Conservation (phyloP, 1,140 invertebrate species). For the Drosophila leontia region DNA sequence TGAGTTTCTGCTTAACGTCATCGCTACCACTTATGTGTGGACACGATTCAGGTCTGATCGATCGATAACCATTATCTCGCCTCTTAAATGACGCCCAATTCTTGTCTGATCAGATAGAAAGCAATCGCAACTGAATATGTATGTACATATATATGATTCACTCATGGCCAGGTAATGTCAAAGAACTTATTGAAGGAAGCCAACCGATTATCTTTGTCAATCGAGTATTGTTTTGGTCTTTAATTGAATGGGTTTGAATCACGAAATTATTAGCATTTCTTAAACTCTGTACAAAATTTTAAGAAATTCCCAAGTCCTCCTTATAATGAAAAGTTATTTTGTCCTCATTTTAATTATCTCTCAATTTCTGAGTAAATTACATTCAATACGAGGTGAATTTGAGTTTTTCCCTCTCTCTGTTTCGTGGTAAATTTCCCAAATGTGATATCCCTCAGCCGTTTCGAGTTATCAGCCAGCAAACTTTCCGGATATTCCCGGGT, state of each 20-base stretch:
- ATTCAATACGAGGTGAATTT: neutral
- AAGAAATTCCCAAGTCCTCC: neutral
- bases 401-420: neutral
- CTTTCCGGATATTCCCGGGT: conserved; percentile 10
- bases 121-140: neutral
- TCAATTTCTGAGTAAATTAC: neutral
- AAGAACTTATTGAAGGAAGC: conserved; percentile 18
- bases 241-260: neutral
- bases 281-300: neutral
- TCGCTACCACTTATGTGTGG: conserved; percentile 22
- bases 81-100: conserved; percentile 14
- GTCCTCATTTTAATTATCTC: neutral
- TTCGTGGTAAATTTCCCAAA: neutral
- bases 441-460: neutral
- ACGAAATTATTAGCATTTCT: neutral
- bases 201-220: conserved; percentile 14
- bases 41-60: conserved; percentile 27
- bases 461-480: conserved; percentile 5
- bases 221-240: conserved; percentile 15
- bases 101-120: conserved; percentile 14
- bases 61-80: conserved; percentile 44
- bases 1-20: conserved; percentile 20
- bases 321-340: neutral
- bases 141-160: conserved; percentile 18
- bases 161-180: conserved; percentile 32